A percentile compares a stretch with the other conserved stretches of the same genome.
These are phyloP conservation scores for Microplitis deprimator DNA, from an alignment of 2,888 invertebrate species.

Conservation along the genomic window DNA sequence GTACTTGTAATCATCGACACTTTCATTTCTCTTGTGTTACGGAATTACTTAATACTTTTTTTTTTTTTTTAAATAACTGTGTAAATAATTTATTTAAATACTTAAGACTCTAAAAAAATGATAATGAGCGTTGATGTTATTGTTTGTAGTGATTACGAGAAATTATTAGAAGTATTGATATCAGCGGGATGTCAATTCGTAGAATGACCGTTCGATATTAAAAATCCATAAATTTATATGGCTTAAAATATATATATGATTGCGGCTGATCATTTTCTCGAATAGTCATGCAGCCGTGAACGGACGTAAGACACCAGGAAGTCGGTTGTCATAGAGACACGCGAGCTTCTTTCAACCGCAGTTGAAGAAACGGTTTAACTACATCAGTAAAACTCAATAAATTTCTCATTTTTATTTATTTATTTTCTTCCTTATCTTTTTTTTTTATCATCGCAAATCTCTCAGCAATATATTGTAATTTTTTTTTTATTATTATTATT, in stretches of 20 bases:
- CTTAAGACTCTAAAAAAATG: neutral
- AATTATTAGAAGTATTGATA: too few species aligned
- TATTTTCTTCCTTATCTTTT: neutral
- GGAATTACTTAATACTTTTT: neutral
- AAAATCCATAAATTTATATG: constrained; percentile 18
- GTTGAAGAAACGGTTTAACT: constrained; percentile 7
- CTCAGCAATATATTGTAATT: neutral
- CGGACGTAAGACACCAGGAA: constrained; percentile 32
- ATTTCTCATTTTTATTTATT: neutral
- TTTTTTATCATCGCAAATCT: neutral
- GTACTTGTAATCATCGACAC: constrained; percentile 4
- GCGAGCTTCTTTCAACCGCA: constrained; percentile 22
- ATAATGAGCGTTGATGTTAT: neutral
- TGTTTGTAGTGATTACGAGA: neutral
- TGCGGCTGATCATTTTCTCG: neutral
- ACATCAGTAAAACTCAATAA: neutral
- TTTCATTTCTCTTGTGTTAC: constrained; percentile 9
- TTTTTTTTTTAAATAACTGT: neutral
- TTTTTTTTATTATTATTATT: neutral
- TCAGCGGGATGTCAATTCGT: neutral
- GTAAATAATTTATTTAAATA: neutral
- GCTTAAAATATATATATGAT: neutral
- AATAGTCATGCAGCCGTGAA: constrained; percentile 20
- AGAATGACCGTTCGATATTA: neutral
- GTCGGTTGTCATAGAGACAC: constrained; percentile 35